Base-by-base conservation (phyloP, 2,888 invertebrate genomes). In the Chloromyia formosa region DNA sequence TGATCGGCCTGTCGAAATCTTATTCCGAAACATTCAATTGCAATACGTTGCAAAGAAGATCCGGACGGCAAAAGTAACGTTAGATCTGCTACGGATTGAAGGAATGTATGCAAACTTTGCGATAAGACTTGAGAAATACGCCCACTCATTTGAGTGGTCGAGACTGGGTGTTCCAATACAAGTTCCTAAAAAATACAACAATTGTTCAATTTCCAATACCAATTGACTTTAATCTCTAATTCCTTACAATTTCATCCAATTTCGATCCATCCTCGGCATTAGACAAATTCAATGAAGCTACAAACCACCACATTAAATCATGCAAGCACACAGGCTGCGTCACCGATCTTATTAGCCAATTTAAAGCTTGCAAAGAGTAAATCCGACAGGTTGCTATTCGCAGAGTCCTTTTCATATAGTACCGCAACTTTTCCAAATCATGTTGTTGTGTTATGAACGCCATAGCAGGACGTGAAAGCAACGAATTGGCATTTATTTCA, bases 291-390 rank as follows among this genome's bases (percentile, higher is more conserved):
- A 97, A 87, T 0, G 97, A 93, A 14, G 92, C 91, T 22, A 96
- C 94, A 83, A 97, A 96, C 94, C 96, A 97, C 98, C 98, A 98
- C 83, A 98, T 89, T 10, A 98, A 88, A 86, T 98, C 98, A 81
- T 98, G 97, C 20, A 98, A 89, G 82, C 95, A 94, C 3, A 93
- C 92, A 2, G 96, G 93, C 83, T 96, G 96, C 0, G 96, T 96
- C 0, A 96, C 94, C 72, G 93, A 95, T 71, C 96, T 90, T 61
- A 98, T 86, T 22, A 99, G 86, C 98, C 98, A 99, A 83, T 97
- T 97, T 79, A 98, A 87, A 0, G 97, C 96, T 89, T 96, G 95
- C 88, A 97, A 91, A 1, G 96, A 94, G 85, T 94, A 92, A 80
- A 96, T 93, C 76, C 96, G 86, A 81, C 95, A 90, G 45, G 92